Conservation (phyloP, 2,113 vertebrate species). For the Falco punctatus region DNA sequence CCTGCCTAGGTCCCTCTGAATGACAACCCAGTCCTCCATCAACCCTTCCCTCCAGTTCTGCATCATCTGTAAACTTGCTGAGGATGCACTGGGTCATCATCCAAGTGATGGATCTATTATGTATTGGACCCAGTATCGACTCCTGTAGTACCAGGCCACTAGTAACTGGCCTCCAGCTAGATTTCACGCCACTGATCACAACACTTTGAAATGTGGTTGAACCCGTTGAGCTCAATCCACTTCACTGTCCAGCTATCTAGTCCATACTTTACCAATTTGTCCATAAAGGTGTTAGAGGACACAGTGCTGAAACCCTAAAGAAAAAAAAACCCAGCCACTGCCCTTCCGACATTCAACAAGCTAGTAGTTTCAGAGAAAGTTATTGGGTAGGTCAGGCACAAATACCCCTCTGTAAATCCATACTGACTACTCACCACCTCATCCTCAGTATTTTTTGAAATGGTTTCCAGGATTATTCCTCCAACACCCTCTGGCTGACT, state of each 20-base stretch:
- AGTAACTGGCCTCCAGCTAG: background rate
- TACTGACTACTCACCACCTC: background rate
- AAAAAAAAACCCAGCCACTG: background rate
- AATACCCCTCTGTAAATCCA: background rate
- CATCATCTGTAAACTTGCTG: background rate
- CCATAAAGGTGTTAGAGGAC: background rate
- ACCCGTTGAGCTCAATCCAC: background rate
- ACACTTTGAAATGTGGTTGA: background rate
- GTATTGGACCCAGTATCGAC: background rate
- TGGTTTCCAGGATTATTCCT: background rate
- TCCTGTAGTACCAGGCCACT: background rate
- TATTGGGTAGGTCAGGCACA: background rate
- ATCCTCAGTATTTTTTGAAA: background rate
- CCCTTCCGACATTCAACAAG: background rate
- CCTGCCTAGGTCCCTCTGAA: background rate
- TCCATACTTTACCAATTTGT: background rate
- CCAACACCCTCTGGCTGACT: background rate
- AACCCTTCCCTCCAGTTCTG: background rate
- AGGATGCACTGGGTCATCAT: background rate
- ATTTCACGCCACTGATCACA: background rate
- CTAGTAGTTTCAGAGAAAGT: background rate
- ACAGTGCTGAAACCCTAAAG: background rate
- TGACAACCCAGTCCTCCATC: background rate
- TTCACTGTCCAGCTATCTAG: background rate
- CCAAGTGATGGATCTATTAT: background rate